These are phyloP conservation scores for Paradisaea rubra DNA, from an alignment of 2,113 vertebrate species.

Conservation along the genomic window DNA sequence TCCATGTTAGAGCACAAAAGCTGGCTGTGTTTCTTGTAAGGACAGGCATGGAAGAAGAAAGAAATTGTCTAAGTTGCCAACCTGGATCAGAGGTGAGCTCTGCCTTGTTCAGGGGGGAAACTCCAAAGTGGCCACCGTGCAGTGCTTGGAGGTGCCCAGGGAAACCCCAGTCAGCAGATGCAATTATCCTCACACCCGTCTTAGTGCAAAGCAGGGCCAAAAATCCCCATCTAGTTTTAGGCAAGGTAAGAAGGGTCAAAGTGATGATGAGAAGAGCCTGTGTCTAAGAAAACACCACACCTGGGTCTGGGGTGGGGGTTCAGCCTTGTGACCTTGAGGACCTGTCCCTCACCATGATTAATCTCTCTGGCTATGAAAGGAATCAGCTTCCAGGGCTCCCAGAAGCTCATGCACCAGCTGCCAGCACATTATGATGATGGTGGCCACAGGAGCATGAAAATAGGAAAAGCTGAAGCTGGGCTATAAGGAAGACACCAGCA, in stretches of 20 bases:
- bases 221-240: neutral
- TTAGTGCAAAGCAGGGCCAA: neutral
- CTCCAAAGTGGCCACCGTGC: neutral
- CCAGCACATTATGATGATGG: neutral
- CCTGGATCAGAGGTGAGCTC: neutral
- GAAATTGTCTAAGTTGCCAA: neutral
- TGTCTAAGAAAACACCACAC: neutral
- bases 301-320: neutral
- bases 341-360: neutral
- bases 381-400: neutral
- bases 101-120: neutral
- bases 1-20: neutral
- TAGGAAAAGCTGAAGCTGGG: neutral
- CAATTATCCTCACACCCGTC: neutral
- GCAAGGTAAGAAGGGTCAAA: neutral
- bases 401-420: neutral
- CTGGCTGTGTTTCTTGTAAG: neutral
- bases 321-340: neutral
- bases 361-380: neutral
- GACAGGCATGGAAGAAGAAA: neutral
- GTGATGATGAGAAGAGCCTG: neutral
- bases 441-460: constrained; percentile 1
- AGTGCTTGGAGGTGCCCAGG: neutral
- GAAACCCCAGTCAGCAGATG: neutral
- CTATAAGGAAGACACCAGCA: neutral